phyloP scores from a whole-genome alignment of 1,140 invertebrate species.

The Lasioglossum baleicum region DNA sequence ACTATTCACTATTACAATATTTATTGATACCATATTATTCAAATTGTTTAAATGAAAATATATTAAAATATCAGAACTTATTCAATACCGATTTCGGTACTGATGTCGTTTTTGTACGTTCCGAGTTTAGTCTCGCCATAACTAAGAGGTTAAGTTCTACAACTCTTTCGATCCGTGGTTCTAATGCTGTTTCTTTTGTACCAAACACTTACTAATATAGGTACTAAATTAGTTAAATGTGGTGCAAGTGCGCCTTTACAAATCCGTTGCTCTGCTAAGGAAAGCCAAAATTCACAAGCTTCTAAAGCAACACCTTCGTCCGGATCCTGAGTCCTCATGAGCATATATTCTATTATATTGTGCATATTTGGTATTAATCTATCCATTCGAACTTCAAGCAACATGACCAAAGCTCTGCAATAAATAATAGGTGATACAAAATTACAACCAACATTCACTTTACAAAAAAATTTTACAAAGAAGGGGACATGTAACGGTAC shows the following conservation, averaged over 20 bases:
- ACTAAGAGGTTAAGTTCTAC: too few species aligned
- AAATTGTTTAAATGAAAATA: too few species aligned
- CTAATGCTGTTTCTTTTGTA: background rate
- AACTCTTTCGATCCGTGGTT: too few species aligned
- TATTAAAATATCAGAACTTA: too few species aligned
- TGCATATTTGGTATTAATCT: conserved; percentile 96
- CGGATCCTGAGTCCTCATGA: conserved; percentile 95
- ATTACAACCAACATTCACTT: background rate
- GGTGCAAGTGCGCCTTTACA: conserved; percentile 94
- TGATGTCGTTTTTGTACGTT: too few species aligned
- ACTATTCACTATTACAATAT: too few species aligned
- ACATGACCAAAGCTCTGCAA: conserved; percentile 93
- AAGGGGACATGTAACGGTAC: conserved; percentile 44
- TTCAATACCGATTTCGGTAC: too few species aligned
- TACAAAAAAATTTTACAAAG: background rate
- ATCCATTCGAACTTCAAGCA: conserved; percentile 97
- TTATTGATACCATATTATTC: too few species aligned
- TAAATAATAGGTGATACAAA: conserved; percentile 8
- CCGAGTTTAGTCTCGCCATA: too few species aligned
- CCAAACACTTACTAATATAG: conserved; percentile 87
- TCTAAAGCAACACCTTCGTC: conserved; percentile 97
- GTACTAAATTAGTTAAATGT: conserved; percentile 92
- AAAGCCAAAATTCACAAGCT: conserved; percentile 99
- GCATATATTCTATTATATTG: conserved; percentile 99
- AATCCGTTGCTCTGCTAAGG: conserved; percentile 96